phyloP scores from a whole-genome alignment of 2,113 vertebrate genomes.

The Pseudopodoces humilis region DNA sequence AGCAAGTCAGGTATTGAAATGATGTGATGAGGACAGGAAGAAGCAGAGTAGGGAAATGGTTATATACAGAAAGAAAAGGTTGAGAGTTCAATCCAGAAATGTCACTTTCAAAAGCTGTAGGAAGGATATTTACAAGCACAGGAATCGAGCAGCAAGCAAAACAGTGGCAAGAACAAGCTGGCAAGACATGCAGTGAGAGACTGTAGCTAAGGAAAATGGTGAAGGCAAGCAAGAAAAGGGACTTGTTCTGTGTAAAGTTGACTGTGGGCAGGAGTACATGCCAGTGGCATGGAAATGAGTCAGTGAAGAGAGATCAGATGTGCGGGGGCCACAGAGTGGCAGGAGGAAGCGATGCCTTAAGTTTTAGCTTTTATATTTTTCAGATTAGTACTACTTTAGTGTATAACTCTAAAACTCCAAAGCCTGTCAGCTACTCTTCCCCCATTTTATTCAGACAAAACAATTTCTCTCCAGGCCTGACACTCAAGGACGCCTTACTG shows the following conservation, averaged over 20 bases:
- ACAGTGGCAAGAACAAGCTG: background rate
- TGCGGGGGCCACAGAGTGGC: no score
- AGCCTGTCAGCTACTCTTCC: background rate
- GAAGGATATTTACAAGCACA: background rate
- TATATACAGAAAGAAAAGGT: background rate
- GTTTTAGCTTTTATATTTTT: background rate
- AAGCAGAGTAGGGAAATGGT: background rate
- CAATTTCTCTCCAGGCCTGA: background rate
- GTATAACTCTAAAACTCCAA: background rate
- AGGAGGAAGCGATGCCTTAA: background rate
- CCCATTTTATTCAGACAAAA: background rate
- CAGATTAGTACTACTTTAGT: background rate
- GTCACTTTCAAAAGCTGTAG: background rate
- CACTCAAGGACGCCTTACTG: background rate
- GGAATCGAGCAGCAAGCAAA: background rate
- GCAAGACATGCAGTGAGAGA: background rate
- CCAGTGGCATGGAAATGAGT: background rate
- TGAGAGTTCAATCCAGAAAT: background rate
- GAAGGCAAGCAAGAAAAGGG: background rate
- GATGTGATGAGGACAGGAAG: background rate
- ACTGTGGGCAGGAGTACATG: background rate
- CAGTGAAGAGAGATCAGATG: background rate
- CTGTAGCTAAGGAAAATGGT: background rate
- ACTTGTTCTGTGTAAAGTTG: background rate
- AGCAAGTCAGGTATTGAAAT: background rate